These are phyloP conservation scores for Palloptera scutellata DNA, from an alignment of 2,888 invertebrate species.

Conservation along the genomic window DNA sequence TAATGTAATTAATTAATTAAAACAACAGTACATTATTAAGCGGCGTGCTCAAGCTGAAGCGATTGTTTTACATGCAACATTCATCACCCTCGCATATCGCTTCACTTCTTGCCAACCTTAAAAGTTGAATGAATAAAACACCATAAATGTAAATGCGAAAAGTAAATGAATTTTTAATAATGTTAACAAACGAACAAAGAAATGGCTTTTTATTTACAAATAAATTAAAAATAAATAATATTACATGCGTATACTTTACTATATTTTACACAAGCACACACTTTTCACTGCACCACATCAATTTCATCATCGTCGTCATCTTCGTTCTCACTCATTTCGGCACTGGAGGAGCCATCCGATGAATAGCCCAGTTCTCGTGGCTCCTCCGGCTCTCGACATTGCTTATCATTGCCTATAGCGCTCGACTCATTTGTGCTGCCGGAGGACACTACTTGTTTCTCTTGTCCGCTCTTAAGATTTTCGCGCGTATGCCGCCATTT, in stretches of 20 bases:
- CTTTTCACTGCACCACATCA: slow-evolving; percentile 56
- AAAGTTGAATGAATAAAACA: no score
- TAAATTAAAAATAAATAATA: slow-evolving; percentile 25
- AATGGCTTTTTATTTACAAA: not conserved
- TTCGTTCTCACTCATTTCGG: slow-evolving; percentile 52
- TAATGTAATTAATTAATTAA: no score
- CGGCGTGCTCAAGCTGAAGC: no score
- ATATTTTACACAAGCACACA: not conserved
- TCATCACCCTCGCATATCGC: no score
- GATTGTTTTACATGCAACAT: no score
- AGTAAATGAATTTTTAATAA: no score
- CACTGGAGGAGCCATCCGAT: slow-evolving; percentile 53
- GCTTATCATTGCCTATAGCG: slow-evolving; percentile 20
- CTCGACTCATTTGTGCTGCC: slow-evolving; percentile 11
- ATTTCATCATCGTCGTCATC: slow-evolving; percentile 58
- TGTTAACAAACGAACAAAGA: no score
- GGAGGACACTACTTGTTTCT: slow-evolving; percentile 49
- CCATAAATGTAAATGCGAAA: no score
- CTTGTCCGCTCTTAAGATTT: slow-evolving; percentile 64
- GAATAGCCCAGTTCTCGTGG: slow-evolving; percentile 43
- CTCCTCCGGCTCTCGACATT: slow-evolving; percentile 3
- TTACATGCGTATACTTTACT: slow-evolving; percentile 1
- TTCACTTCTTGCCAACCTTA: no score
- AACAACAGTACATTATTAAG: no score
- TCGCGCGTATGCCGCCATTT: slow-evolving; percentile 86